Evolutionary conservation across 2,888 invertebrate species (phyloP), one percentile per base, ranked within the genome.

Genomic region (Carcina quercana): DNA sequence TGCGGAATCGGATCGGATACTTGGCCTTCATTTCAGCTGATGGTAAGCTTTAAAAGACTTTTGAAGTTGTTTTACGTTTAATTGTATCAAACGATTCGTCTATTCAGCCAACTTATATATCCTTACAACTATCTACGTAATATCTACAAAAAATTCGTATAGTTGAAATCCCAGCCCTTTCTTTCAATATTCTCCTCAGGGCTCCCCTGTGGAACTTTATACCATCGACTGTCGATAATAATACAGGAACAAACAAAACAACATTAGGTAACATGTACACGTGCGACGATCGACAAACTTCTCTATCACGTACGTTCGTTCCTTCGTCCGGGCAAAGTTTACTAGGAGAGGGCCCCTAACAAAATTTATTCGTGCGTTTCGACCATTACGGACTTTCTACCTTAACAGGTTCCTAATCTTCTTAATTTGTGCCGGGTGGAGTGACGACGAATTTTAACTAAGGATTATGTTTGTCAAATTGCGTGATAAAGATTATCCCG

Each of bases 301-400:
- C 42, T 43, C 43, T 44, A 54, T 52, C 59, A 60, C 59, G 61
- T 60, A 45, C 39, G 36, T 28, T 15, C 26, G 13, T 58, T 59
- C 59, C 59, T 60, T 44, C 39, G 14, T 17, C 19, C 6, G 5
- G 43, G 42, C 43, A 46, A 59, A 60, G 48, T 59, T 58, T 39
- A 28, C 27, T 13, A 27, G 12, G n/a, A 13, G 36, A 31, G 29
- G 27, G 30, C 29, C 30, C 30, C 32, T 51, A 50, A 54, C 50
- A 43, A 50, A 55, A 53, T 54, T 43, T 53, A 56, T 53, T 49
- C 45, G 38, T 43, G 27, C 43, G 38, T 43, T 41, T 38, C 37
- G 27, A 38, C 40, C 43, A 49, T 53, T 53, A 54, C 37, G 33
- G 37, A 44, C 47, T 52, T 51, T 46, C 37, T 39, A 28, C 20